Evolutionary conservation across 2,113 vertebrate species (phyloP).

Genomic region (Aspidoscelis tigris): DNA sequence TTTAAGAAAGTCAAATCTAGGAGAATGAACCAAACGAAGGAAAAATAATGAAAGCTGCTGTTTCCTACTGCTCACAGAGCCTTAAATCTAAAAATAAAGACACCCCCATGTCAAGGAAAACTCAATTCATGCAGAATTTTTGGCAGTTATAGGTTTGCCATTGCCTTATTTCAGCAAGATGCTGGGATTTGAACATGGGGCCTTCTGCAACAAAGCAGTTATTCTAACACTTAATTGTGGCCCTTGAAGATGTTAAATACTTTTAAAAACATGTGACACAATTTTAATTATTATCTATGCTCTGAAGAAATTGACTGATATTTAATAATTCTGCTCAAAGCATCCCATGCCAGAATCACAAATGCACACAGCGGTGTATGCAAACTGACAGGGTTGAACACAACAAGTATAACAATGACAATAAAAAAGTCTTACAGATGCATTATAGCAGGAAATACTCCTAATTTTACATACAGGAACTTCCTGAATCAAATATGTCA

Average conservation of each 20-base stretch:
- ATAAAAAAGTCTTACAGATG: slow-evolving; percentile 55
- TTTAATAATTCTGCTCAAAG: slow-evolving; percentile 14
- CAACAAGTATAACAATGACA: slow-evolving; percentile 52
- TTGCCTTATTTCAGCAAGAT: no score
- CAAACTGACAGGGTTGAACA: slow-evolving; percentile 54
- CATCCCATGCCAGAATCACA: not conserved
- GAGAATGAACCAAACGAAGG: slow-evolving; percentile 14
- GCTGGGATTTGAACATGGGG: no score
- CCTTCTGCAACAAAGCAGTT: no score
- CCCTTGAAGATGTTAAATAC: not conserved
- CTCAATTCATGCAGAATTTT: no score
- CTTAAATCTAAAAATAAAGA: no score
- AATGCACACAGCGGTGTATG: slow-evolving; percentile 14
- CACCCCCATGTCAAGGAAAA: no score
- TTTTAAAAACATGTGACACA: not conserved
- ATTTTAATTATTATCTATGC: not conserved
- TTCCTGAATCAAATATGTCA: slow-evolving; percentile 69
- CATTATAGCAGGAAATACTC: slow-evolving; percentile 62
- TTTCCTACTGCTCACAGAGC: slow-evolving; percentile 18
- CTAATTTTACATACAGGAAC: slow-evolving; percentile 70
- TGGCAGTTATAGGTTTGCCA: no score
- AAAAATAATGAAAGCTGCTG: not conserved
- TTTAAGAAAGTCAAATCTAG: not conserved
- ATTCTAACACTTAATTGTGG: no score
- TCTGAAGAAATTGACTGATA: slow-evolving; percentile 8